Base-by-base conservation (phyloP, 2,797 vertebrate genomes). In the Bradypodion pumilum region DNA sequence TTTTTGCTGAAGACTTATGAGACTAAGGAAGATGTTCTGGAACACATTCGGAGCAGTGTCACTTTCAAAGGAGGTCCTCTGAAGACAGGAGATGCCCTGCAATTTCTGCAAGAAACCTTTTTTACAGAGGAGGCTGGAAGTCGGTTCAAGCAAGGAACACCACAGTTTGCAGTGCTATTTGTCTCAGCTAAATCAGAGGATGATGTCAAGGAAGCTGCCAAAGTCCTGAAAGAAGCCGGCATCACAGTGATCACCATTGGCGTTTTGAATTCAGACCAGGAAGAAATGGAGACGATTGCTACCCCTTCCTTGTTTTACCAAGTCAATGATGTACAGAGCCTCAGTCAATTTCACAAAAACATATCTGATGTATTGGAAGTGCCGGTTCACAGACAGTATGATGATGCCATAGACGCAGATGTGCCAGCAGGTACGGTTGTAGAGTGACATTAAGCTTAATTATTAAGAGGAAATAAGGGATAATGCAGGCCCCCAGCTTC, bases 161-260 rank as follows among this genome's bases (percentile, higher is more conserved):
- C 85, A 4, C 96, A 97, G 87, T 95, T 94, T 90, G 92, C 96
- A 52, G 93, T 97, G 13, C 89, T 98, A 13, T 5, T 98, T 23
- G 95, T 95, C 2, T 95, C 93, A 0, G 96, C 94, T 42, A 84
- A 94, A 76, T 97, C 97, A 0, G 82, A 90, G 25, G 96, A 97
- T 83, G 3, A 68, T 0, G 52, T 93, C 29, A 32, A 3, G 52
- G 93, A 70, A n/a, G 82, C 88, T 3, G 87, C 95, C 0, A 92
- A 93, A 56, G 83, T 65, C 8, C 74, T 98, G 60, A 96, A 95
- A 85, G 76, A 91, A 4, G 82, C 90, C 4, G 96, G 96, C 0
- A 73, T 97, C 4, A 96, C 90, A 0, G 85, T 97, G 66, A 63
- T 97, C 52, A 93, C 94, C 13, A 49, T 97, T 77, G 95, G 93